Base-by-base conservation (phyloP, 2,888 invertebrate species). In the Brenthis daphne region DNA sequence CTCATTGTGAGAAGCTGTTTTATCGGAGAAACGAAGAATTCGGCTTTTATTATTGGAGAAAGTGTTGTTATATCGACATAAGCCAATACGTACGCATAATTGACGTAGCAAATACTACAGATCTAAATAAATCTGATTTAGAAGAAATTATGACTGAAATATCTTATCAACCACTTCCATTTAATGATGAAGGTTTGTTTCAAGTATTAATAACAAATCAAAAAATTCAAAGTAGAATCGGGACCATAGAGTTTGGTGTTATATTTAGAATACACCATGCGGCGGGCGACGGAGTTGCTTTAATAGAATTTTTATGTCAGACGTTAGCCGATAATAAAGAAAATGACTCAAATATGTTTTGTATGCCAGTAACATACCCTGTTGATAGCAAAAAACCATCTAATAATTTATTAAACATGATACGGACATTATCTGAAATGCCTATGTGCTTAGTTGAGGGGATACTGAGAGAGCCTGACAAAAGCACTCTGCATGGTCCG, bases 231-330 rank as follows among this genome's bases (percentile, higher is more conserved):
- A 78, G 77, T 77, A 68, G 76, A 54, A 64, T 75, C 54, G 71
- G 79, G 24, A 64, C 74, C 70, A 72, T 79, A 47, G 75, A 84
- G 68, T 81, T 86, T 81, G 93, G 93, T 1, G 80, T 94, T 48
- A 77, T 94, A 67, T 91, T 94, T 73, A 87, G 94, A 69, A 85
- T 94, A 65, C 94, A 94, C 77, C 94, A 94, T 79, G 85, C 93
- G 6, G 77, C 94, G 1, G 94, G 94, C 1, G 94, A 94, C 75
- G 94, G 94, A 1, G 87, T 92, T 0, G 89, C 93, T 5, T 77
- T 94, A 12, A 79, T 94, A 53, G 86, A 90, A 66, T 81, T 94
- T 68, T 79, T 94, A 14, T 82, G 93, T 69, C 86, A 91, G 74
- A 81, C 85, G 1, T 82, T 94, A 57, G 86, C 90, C 8, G 93